A percentile compares a stretch with the other conserved stretches of the same genome.
These are phyloP conservation scores for Tupiocoris notatus DNA, from an alignment of 2,888 invertebrate species.

Conservation along the genomic window DNA sequence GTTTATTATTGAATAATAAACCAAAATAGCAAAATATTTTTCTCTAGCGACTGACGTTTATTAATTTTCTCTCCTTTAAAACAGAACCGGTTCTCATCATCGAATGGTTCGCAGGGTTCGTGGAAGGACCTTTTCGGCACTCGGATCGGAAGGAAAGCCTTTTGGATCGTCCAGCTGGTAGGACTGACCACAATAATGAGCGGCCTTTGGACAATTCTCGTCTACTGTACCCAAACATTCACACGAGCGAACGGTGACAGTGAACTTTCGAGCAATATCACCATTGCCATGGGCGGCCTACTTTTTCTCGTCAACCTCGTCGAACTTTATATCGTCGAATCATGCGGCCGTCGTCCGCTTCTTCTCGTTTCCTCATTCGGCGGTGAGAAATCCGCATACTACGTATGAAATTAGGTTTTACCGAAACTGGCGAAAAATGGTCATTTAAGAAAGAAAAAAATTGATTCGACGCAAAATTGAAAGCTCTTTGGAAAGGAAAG, in stretches of 20 bases:
- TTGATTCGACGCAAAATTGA: too few relatives aligned
- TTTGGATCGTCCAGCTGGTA: conserved; percentile 38
- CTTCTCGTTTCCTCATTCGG: conserved; percentile 46
- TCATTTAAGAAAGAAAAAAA: too few relatives aligned
- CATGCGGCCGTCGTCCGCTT: conserved; percentile 46
- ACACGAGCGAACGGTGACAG: conserved; percentile 38
- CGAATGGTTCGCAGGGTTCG: conserved; percentile 38
- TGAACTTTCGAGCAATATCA: conserved; percentile 43
- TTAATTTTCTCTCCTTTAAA: too few relatives aligned
- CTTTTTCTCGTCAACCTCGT: conserved; percentile 46
- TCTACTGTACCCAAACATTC: conserved; percentile 47
- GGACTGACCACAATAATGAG: conserved; percentile 44
- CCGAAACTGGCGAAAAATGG: too few relatives aligned
- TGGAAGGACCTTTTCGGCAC: conserved; percentile 45
- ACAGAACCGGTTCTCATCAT: too few relatives aligned
- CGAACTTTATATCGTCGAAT: conserved; percentile 46
- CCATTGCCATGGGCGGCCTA: conserved; percentile 47
- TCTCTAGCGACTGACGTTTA: too few relatives aligned
- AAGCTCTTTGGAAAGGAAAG: too few relatives aligned
- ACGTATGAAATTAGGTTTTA: too few relatives aligned
- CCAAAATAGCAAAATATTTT: too few relatives aligned
- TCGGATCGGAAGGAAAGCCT: conserved; percentile 39
- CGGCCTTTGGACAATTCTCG: conserved; percentile 47
- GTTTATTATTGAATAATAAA: too few relatives aligned
- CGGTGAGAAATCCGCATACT: conserved; percentile 10